Percentiles rank a stretch among this genome's conserved stretches.
Evolutionary conservation across 2,113 vertebrate genomes (phyloP).

Genomic region (Urocitellus parryii): DNA sequence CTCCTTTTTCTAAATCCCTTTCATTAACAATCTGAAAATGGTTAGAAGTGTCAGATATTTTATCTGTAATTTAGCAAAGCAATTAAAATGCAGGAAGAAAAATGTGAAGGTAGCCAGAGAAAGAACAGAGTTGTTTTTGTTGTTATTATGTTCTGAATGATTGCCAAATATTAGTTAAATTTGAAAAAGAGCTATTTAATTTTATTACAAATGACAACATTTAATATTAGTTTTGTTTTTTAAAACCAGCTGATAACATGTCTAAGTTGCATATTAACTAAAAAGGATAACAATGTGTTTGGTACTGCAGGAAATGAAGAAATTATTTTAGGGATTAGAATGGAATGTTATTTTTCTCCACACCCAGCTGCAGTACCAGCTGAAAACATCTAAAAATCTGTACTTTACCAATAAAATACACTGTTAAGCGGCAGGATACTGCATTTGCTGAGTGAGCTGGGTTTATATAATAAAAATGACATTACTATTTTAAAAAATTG

Average conservation of each 20-base stretch:
- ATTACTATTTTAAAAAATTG: conserved; percentile 48
- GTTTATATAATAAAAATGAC: conserved; percentile 60
- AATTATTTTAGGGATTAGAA: conserved; percentile 69
- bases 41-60: conserved; percentile 37
- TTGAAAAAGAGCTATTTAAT: conserved; percentile 70
- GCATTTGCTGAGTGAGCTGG: conserved; percentile 19
- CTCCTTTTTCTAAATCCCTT: background rate
- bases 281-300: conserved; percentile 65
- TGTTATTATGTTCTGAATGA: conserved; percentile 53
- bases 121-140: conserved; percentile 46
- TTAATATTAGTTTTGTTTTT: background rate
- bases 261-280: conserved; percentile 37
- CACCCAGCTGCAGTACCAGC: background rate
- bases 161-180: conserved; percentile 64
- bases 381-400: conserved; percentile 55
- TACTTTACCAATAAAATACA: conserved; percentile 40
- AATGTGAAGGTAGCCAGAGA: conserved; percentile 24
- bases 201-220: conserved; percentile 59
- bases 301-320: background rate
- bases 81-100: conserved; percentile 69
- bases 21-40: conserved; percentile 59
- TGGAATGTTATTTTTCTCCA: conserved; percentile 53
- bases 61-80: conserved; percentile 64
- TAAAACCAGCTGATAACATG: too few species aligned
- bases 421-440: background rate